Conservation (phyloP, 2,113 vertebrate genomes). For the zebrafish (Danio rerio) region DNA sequence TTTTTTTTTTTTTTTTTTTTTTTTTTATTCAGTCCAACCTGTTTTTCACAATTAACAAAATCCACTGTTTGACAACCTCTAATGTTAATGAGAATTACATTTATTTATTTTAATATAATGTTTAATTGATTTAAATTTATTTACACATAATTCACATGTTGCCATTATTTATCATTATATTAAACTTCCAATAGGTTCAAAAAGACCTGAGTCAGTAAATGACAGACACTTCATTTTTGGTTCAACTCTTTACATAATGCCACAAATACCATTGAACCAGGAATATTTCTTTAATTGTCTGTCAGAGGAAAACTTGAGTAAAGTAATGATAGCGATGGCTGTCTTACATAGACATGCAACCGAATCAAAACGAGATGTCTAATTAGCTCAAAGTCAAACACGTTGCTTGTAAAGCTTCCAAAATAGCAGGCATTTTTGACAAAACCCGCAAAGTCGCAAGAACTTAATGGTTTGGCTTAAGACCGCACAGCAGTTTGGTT, state of each 20-base stretch:
- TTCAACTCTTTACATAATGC: not conserved
- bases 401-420: not conserved
- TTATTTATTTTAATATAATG: too few species aligned
- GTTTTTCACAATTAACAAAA: too few species aligned
- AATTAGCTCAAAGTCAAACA: not conserved
- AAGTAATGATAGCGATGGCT: not conserved
- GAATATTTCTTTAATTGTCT: not conserved
- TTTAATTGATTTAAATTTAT: too few species aligned
- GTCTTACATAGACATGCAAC: not conserved
- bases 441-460: slow-evolving; percentile 13
- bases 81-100: too few species aligned
- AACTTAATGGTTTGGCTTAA: slow-evolving; percentile 14
- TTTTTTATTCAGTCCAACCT: too few species aligned
- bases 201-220: too few species aligned
- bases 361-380: not conserved
- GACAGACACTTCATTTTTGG: too few species aligned
- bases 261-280: not conserved
- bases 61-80: too few species aligned
- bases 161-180: too few species aligned
- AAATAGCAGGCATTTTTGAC: slow-evolving; percentile 3
- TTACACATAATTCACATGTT: too few species aligned
- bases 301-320: not conserved
- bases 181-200: too few species aligned
- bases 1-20: too few species aligned
- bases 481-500: slow-evolving; percentile 18